Base-by-base conservation (phyloP, 2,113 vertebrate species). In the Microcebus tavaratra region DNA sequence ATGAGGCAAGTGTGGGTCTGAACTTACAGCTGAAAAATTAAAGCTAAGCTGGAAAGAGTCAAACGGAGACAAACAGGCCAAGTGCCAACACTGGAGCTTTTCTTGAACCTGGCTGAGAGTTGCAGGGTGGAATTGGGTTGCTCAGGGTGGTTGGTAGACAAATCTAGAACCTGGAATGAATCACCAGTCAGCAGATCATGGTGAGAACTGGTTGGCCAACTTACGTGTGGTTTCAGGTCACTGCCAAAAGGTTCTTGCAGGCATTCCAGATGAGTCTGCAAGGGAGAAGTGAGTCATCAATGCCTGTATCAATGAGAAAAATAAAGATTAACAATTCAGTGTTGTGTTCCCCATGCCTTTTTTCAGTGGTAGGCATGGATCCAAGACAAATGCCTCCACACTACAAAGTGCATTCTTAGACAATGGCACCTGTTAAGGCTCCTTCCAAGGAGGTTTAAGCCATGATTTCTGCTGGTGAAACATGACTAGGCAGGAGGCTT, bases 381-480 rank as follows among this genome's bases (percentile, higher is more conserved):
- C 78, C 78, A 86, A 94, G 53, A 91, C 39, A 81, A 96, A 91
- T 79, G 3, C 50, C 83, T 59, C 75, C 81, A 36, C 42, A 53
- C 12, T n/a, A 9, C 82, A 91, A 14, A 29, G 53, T 25, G 31
- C 11, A 12, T 79, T 95, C 68, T 82, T 39, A 83, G 87, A 91
- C 67, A 68, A 59, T 3, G 75, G 61, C 29, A n/a, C 61, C 53
- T 68, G 53, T 59, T 50, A 42, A 68, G 57, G 76, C 12, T 73
- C 39, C 82, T 92, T 55, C 76, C 50, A 84, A 67, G 70, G 36
- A 87, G 68, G 20, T 6, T 57, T 39, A 68, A 84, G 42, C 36
- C 75, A 42, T 89, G 81, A 20, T 36, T 93, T 91, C 65, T 94
- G 36, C 29, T 70, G 25, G 83, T 65, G 25, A 61, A 90, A 81